These are phyloP conservation scores for Microctonus brassicae DNA, from an alignment of 2,888 invertebrate species.

Conservation along the genomic window DNA sequence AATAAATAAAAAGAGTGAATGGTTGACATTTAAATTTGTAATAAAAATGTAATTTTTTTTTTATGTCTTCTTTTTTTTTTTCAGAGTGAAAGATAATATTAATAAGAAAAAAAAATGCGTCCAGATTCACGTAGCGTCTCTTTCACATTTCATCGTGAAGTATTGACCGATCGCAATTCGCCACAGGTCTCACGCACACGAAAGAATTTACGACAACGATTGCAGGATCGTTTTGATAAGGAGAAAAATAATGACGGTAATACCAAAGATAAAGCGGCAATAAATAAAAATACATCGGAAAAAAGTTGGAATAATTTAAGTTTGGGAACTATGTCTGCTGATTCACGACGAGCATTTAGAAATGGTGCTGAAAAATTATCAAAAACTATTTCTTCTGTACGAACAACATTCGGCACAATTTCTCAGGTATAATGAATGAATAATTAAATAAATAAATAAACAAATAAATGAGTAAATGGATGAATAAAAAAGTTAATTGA, in stretches of 20 bases:
- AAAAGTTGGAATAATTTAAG: conserved; percentile 63
- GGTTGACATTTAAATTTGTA: not conserved
- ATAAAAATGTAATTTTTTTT: not conserved
- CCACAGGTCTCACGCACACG: conserved; percentile 51
- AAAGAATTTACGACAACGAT: conserved; percentile 59
- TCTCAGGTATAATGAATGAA: conserved; percentile 73
- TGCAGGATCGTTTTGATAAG: conserved; percentile 66
- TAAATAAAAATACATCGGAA: conserved; percentile 48
- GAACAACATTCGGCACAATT: conserved; percentile 77
- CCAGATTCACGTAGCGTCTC: conserved; percentile 67
- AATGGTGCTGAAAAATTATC: conserved; percentile 79
- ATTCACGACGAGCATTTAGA: conserved; percentile 76
- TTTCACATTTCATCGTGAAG: conserved; percentile 66
- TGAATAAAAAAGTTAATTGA: too few species aligned
- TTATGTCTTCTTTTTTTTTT: conserved; percentile 10
- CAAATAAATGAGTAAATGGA: too few species aligned
- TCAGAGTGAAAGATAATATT: not conserved
- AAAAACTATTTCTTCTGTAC: conserved; percentile 76
- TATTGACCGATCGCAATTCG: conserved; percentile 52
- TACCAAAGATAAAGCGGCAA: conserved; percentile 47
- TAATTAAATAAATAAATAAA: not conserved
- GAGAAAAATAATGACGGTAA: conserved; percentile 49
- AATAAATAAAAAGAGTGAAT: not conserved
- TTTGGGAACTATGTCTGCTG: conserved; percentile 71
- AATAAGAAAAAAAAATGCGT: conserved; percentile 54